Percentiles rank a stretch among this genome's conserved stretches.
phyloP scores from a whole-genome alignment of 2,888 invertebrate species.

The Lithosia quadra region DNA sequence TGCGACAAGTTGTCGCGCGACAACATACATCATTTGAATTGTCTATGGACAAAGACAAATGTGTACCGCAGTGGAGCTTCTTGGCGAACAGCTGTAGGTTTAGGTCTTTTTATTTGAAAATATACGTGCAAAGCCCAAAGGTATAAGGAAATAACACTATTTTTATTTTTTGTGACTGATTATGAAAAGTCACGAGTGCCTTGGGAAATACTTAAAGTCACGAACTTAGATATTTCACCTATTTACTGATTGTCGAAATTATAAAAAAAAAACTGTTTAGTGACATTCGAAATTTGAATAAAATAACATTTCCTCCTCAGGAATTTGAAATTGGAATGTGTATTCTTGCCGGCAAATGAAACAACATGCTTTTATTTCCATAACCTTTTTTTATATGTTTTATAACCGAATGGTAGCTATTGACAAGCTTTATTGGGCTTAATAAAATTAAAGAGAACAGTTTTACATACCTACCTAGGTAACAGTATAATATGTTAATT shows the following conservation, averaged over 20 bases:
- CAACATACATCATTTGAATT: constrained; percentile 7
- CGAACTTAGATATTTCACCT: neutral
- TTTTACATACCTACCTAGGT: no score
- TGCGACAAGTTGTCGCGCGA: no score
- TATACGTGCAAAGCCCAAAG: neutral
- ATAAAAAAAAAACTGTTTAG: neutral
- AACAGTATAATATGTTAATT: no score
- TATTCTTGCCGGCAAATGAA: no score
- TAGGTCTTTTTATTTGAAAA: neutral
- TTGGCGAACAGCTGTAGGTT: neutral
- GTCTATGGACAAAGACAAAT: constrained; percentile 31
- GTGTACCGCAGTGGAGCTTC: constrained; percentile 17
- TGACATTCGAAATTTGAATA: neutral
- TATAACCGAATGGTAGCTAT: no score
- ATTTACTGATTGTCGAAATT: neutral
- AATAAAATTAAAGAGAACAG: no score
- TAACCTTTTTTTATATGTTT: no score
- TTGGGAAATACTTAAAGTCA: neutral
- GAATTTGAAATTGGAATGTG: no score
- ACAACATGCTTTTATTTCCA: no score
- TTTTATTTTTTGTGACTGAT: neutral
- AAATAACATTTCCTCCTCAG: no score
- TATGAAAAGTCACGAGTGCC: neutral
- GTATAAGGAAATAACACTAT: neutral
- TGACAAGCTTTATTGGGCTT: no score